phyloP scores from a whole-genome alignment of 1,140 invertebrate species.

The Pentalonia nigronervosa region DNA sequence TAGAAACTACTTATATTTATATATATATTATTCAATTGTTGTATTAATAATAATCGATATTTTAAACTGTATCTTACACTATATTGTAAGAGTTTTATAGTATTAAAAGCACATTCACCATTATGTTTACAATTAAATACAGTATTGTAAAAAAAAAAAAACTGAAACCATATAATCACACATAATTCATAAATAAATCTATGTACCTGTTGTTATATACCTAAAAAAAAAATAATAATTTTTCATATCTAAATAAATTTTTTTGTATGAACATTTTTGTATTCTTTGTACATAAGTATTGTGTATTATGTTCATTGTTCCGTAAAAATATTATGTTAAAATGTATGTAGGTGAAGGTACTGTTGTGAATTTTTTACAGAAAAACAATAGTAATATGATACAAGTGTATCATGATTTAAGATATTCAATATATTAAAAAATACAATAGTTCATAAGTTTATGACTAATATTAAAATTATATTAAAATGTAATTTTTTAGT shows the following conservation, averaged over 20 bases:
- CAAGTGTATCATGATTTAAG: too few relatives aligned
- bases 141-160: background rate
- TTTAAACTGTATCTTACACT: background rate
- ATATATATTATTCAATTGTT: background rate
- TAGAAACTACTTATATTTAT: background rate
- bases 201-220: background rate
- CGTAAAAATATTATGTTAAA: too few relatives aligned
- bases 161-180: background rate
- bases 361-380: too few relatives aligned
- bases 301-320: too few relatives aligned
- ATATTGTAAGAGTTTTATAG: background rate
- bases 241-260: background rate
- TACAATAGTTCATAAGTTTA: too few relatives aligned
- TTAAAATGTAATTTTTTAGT: too few relatives aligned
- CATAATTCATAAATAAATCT: background rate
- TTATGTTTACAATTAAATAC: background rate
- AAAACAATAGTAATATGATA: too few relatives aligned
- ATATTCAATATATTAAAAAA: too few relatives aligned
- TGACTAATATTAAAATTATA: too few relatives aligned
- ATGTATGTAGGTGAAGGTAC: too few relatives aligned
- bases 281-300: too few relatives aligned
- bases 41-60: background rate
- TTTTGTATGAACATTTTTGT: too few relatives aligned
- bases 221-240: background rate
- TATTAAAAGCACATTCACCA: slow-evolving; percentile 1